phyloP scores from a whole-genome alignment of 1,140 invertebrate species.

The Bombus fervidus region DNA sequence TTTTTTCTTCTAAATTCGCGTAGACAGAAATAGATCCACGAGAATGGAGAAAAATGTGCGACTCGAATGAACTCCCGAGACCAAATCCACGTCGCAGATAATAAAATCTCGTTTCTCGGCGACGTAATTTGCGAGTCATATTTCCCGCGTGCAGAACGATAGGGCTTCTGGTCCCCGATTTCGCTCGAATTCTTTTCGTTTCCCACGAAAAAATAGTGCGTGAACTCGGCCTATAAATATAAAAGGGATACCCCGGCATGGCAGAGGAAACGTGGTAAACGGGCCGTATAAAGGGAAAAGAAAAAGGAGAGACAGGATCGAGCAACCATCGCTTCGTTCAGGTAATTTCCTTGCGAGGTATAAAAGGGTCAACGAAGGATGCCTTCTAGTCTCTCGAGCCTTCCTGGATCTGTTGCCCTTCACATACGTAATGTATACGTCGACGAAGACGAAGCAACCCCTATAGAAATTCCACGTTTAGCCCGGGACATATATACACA shows the following conservation, averaged over 20 bases:
- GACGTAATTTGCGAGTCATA: conserved; percentile 34
- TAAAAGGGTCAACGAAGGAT: conserved; percentile 39
- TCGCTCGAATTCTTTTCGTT: not conserved
- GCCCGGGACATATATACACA: conserved; percentile 1
- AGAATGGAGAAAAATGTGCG: conserved; percentile 21
- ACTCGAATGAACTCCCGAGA: conserved; percentile 10
- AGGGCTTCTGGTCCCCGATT: not conserved
- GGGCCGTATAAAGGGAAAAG: not conserved
- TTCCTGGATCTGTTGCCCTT: not conserved
- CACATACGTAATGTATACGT: conserved; percentile 26
- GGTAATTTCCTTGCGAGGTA: conserved; percentile 35
- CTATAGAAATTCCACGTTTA: conserved; percentile 60
- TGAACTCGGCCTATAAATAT: conserved; percentile 12
- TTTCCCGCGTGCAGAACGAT: not conserved
- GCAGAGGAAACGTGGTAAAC: conserved; percentile 1
- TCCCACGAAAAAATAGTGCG: not conserved
- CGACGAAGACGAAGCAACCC: conserved; percentile 15
- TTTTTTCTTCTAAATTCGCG: conserved; percentile 36
- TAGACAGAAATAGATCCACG: conserved; percentile 9
- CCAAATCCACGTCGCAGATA: conserved; percentile 21
- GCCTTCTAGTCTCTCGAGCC: not conserved
- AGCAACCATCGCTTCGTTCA: conserved; percentile 7
- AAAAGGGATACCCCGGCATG: not conserved
- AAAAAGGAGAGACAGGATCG: not conserved
- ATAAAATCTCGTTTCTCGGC: conserved; percentile 29